These are phyloP conservation scores for Chromis chromis DNA, from an alignment of 2,797 vertebrate species.

Conservation along the genomic window DNA sequence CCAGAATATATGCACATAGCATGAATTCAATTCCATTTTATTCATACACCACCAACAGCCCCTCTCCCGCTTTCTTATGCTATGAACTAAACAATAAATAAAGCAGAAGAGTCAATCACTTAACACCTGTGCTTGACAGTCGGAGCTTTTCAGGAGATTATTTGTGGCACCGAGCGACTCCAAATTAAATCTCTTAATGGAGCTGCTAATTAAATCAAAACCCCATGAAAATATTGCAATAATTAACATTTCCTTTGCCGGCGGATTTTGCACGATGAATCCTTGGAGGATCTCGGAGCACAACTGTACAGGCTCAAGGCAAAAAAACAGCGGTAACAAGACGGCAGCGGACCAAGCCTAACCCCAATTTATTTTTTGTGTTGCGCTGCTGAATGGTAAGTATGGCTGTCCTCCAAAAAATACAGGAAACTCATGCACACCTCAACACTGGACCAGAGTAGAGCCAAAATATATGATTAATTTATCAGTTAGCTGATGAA, in stretches of 20 bases:
- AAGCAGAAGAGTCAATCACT: not conserved
- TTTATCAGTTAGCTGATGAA: too few species aligned
- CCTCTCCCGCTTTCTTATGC: not conserved
- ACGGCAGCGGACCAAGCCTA: too few species aligned
- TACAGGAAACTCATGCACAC: too few species aligned
- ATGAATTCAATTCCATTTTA: too few species aligned
- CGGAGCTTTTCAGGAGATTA: conserved; percentile 7
- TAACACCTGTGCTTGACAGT: not conserved
- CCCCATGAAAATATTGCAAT: not conserved
- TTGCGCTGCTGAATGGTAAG: too few species aligned
- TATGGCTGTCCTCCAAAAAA: not conserved
- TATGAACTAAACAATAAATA: not conserved
- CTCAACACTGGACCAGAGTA: not conserved
- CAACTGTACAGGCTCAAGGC: not conserved
- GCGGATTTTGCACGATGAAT: conserved; percentile 1
- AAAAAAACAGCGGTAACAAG: not conserved
- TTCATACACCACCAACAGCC: too few species aligned
- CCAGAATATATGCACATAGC: not conserved
- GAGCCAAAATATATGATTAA: not conserved
- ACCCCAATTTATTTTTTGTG: not conserved
- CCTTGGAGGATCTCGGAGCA: not conserved
- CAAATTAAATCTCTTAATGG: not conserved
- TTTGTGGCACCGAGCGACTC: not conserved
- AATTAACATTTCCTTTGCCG: not conserved
- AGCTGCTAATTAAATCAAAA: conserved; percentile 19